Conservation (phyloP, 2,888 invertebrate genomes). For the Trichogramma dendrolimi region DNA sequence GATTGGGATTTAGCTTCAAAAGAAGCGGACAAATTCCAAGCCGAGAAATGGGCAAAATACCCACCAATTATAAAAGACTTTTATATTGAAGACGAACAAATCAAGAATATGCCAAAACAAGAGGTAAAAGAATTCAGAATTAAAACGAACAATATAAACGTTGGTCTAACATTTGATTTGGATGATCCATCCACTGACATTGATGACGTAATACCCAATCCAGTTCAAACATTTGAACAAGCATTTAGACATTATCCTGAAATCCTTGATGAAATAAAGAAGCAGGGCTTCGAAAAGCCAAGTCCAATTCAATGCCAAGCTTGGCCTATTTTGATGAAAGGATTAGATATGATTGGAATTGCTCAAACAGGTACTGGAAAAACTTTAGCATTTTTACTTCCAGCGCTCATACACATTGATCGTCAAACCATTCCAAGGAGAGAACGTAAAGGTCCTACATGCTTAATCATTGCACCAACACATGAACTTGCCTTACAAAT, state of each 20-base stretch:
- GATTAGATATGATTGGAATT: slow-evolving; percentile 92
- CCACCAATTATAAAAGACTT: slow-evolving; percentile 75
- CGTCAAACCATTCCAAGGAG: slow-evolving; percentile 72
- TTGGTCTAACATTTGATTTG: slow-evolving; percentile 63
- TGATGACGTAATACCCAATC: slow-evolving; percentile 64
- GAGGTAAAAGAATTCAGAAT: slow-evolving; percentile 64
- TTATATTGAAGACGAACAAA: slow-evolving; percentile 72
- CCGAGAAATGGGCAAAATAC: slow-evolving; percentile 62
- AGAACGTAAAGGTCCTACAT: slow-evolving; percentile 76
- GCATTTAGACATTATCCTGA: slow-evolving; percentile 67
- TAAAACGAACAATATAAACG: slow-evolving; percentile 71
- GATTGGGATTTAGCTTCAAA: slow-evolving; percentile 61
- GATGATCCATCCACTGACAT: slow-evolving; percentile 49
- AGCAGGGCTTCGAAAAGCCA: slow-evolving; percentile 76
- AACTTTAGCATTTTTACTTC: slow-evolving; percentile 88
- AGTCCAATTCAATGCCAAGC: slow-evolving; percentile 91
- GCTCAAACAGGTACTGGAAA: slow-evolving; percentile 95
- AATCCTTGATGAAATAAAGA: slow-evolving; percentile 73
- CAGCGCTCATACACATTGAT: slow-evolving; percentile 90
- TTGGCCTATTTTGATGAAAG: slow-evolving; percentile 89
- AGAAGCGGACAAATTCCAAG: slow-evolving; percentile 47
- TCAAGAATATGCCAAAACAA: slow-evolving; percentile 62
- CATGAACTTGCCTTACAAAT: slow-evolving; percentile 91
- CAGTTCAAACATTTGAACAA: slow-evolving; percentile 76
- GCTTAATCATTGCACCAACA: slow-evolving; percentile 86